Evolutionary conservation across 2,797 vertebrate species (phyloP).

Genomic region (Chaenodraco wilsoni): DNA sequence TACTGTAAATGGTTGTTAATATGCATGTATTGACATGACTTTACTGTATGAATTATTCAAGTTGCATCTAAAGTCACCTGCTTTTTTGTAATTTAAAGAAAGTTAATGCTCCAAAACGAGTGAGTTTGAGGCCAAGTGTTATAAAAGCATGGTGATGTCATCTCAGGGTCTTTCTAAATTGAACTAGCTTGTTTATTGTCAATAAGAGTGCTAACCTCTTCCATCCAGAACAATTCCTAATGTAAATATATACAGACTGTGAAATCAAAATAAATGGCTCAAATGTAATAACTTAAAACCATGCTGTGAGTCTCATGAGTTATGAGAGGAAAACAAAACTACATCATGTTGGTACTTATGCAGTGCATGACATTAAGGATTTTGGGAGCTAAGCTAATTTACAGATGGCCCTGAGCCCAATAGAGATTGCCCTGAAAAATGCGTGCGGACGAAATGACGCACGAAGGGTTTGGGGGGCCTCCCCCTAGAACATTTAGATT

Average conservation of each 20-base stretch:
- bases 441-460: too few relatives aligned
- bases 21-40: too few relatives aligned
- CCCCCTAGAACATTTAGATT: too few relatives aligned
- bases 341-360: background rate
- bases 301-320: constrained; percentile 18
- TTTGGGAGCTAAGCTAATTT: too few relatives aligned
- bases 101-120: constrained; percentile 9
- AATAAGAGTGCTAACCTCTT: background rate
- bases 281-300: constrained; percentile 3
- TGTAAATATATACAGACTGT: background rate
- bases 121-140: constrained; percentile 13
- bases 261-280: background rate
- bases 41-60: background rate
- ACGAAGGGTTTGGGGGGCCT: too few relatives aligned
- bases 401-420: too few relatives aligned
- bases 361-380: too few relatives aligned
- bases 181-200: constrained; percentile 11
- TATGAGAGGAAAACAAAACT: constrained; percentile 20
- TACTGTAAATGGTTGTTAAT: too few relatives aligned
- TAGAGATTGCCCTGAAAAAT: too few relatives aligned
- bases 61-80: background rate
- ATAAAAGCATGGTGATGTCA: constrained; percentile 20
- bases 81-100: constrained; percentile 13
- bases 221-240: background rate
- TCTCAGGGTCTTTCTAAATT: background rate